A percentile compares a stretch with the other conserved stretches of the same genome.
phyloP scores from a whole-genome alignment of 2,113 vertebrate species.

The Chauna torquata region DNA sequence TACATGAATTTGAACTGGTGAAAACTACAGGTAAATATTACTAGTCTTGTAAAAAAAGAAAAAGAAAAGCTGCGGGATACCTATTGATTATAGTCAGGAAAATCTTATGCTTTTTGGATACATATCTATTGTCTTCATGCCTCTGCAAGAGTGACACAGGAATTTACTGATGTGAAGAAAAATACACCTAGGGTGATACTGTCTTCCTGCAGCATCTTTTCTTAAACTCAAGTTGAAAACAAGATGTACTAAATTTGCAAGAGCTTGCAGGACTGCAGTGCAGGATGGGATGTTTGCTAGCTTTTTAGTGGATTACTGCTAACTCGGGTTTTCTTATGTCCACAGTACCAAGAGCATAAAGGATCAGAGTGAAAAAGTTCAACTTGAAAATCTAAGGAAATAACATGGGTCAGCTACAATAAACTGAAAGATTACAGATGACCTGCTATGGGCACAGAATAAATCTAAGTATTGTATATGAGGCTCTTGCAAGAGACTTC shows the following conservation, averaged over 20 bases:
- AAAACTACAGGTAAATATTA: neutral
- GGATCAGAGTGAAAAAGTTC: neutral
- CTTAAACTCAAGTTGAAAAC: neutral
- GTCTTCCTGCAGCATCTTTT: neutral
- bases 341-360: neutral
- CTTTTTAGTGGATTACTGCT: neutral
- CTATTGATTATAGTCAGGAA: neutral
- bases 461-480: neutral
- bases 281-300: neutral
- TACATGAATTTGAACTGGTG: neutral
- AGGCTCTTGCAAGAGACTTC: neutral
- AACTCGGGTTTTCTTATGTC: neutral
- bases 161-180: neutral
- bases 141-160: neutral
- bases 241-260: neutral
- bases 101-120: neutral
- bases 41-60: neutral
- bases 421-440: neutral
- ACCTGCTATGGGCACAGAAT: neutral
- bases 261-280: neutral
- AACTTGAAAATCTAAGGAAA: neutral
- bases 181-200: neutral
- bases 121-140: neutral
- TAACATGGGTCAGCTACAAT: neutral
- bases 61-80: neutral